Base-by-base conservation (phyloP, 2,888 invertebrate genomes). In the Strigamia maritima region DNA sequence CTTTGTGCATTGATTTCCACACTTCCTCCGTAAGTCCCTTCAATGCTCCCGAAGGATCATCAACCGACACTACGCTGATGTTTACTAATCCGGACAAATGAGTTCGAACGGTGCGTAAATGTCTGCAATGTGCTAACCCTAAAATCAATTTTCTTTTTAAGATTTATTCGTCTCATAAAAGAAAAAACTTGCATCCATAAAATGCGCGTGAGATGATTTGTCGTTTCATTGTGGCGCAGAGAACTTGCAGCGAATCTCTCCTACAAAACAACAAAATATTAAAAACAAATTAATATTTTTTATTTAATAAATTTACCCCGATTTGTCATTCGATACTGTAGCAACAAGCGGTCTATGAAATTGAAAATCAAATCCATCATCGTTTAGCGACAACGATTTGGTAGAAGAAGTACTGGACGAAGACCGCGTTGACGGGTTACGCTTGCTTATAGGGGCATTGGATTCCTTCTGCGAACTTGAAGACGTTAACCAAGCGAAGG, bases 161-260 rank as follows among this genome's bases (percentile, higher is more conserved):
- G 0, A 44, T 38, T 16, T 22, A 75, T 24, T 70, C 14, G n/a
- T 31, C 12, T 16, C 7, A 10, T 38, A 1, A 38, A 16, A 38
- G 8, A 24, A n/a, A 28, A 38, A 49, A 81, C 86, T 86, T 84
- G 88, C 97, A 97, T 76, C 97, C 97, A 85, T 97, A 97, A 87
- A 97, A 97, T 16, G 97, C 97, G 80, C 97, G 89, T 0, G 96
- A 96, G 82, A 97, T 93, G 80, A 98, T 97, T 87, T 97, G 97
- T 14, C 94, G 91, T 81, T 93, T 92, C 97, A 97, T 97, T 0
- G 95, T 95, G 85, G 94, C 93, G 88, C 97, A 98, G 12, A 97
- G 93, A 83, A 94, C 88, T 85, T 93, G 88, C 81, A 91, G 87
- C 70, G 90, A 88, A 80, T 87, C 87, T 80, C 89, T 89, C 26